These are phyloP conservation scores for Salticus scenicus DNA, from an alignment of 2,888 invertebrate genomes.

Conservation along the genomic window DNA sequence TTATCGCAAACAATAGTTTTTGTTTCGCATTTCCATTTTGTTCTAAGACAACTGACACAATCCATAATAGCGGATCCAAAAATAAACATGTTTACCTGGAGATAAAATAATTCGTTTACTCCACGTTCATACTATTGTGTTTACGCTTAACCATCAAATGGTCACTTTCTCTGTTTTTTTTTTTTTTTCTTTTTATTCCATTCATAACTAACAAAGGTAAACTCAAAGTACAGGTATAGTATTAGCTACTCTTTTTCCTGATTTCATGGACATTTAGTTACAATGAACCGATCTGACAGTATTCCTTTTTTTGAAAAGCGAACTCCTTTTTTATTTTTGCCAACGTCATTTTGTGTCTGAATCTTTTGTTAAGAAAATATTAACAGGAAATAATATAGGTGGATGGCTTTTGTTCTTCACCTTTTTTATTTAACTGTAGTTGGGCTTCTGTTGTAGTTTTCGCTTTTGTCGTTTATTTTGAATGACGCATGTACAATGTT, in stretches of 20 bases:
- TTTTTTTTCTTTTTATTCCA: background rate
- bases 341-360: background rate
- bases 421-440: background rate
- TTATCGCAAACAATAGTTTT: too few relatives aligned
- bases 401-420: background rate
- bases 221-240: background rate
- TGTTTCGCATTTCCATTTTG: too few relatives aligned
- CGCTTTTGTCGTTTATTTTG: background rate
- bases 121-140: too few relatives aligned
- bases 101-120: too few relatives aligned
- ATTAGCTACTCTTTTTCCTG: background rate
- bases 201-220: too few relatives aligned
- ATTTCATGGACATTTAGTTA: background rate
- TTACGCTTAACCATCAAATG: too few relatives aligned
- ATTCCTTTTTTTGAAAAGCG: background rate
- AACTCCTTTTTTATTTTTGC: background rate
- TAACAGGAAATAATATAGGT: background rate
- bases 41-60: too few relatives aligned
- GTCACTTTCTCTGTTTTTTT: background rate
- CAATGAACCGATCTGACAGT: background rate
- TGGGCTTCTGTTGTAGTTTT: background rate
- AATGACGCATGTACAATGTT: too few relatives aligned
- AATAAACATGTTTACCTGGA: too few relatives aligned
- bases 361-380: background rate
- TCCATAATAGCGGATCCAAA: too few relatives aligned